Evolutionary conservation across 35 echinoderm and acorn worm genomes (phyloP), one percentile per base, ranked within the genome.

Genomic region (Heliocidaris erythrogramma): DNA sequence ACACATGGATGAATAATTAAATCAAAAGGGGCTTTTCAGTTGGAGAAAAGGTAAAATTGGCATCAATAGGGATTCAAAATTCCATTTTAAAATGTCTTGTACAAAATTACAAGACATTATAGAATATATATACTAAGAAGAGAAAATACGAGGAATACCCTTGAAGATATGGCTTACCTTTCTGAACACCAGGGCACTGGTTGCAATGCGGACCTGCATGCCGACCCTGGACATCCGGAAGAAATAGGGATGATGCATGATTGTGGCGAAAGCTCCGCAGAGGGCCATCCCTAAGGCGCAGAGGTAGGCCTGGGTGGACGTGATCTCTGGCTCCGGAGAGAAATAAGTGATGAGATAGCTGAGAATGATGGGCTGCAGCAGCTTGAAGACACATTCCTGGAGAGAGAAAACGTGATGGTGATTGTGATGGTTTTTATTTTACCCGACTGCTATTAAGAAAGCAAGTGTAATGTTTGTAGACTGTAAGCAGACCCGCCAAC

Each of bases 271-370:
- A 2, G 93, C 92, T 0, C 48, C 49, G 31, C 94, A 94, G 47
- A 96, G 2, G 7, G 94, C 93, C 32, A 98, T 90, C 8, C 95
- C 97, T 1, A 92, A 8, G 13, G 96, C 97, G 52, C 92, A 96
- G 24, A 98, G 94, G 93, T 98, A 98, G 13, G 97, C 97, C 59
- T 96, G 91, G 12, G 48, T 47, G 18, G 92, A 59, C 2, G 97
- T 95, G 27, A 95, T 87, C 14, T 9, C 48, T 2, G 96, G 71
- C 27, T 96, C 92, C 2, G 94, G 90, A 47, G 48, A 61, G 49
- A 98, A 98, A 47, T 98, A 98, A 5, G 93, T 94, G 16, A 96
- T 92, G 31, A 98, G 69, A 14, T 60, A 78, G 48, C 97, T 95
- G 7, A 98, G 47, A 16, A 98, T 59, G 29, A 98, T 49, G 53